Percentiles rank a stretch among this genome's conserved stretches.
Conservation (phyloP, 2,113 vertebrate genomes). For the Menidia beryllina region DNA sequence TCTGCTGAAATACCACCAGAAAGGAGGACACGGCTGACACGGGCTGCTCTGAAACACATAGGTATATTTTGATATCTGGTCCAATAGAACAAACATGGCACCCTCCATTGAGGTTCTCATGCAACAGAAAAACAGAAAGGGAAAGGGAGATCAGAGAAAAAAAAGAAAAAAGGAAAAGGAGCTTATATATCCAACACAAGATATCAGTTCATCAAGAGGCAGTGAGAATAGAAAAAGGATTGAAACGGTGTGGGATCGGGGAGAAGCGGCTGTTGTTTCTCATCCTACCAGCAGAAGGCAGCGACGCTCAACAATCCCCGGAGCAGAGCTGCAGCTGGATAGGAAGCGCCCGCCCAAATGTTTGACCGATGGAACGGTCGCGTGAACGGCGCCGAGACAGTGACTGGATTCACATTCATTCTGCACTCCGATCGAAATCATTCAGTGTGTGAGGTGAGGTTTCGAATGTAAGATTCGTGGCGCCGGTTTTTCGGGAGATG, state of each 20-base stretch:
- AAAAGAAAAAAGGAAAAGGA: constrained; percentile 2
- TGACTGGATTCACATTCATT: constrained; percentile 9
- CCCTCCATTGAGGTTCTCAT: constrained; percentile 80
- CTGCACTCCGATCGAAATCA: background rate
- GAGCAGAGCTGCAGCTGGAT: constrained; percentile 60
- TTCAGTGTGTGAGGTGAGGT: constrained; percentile 15
- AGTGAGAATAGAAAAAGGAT: constrained; percentile 65
- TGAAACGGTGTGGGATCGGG: constrained; percentile 1
- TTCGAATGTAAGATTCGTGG: too few species aligned
- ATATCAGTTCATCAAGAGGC: constrained; percentile 66
- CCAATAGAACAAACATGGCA: constrained; percentile 77
- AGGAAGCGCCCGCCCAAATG: constrained; percentile 54
- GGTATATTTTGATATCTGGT: constrained; percentile 79
- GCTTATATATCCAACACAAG: constrained; percentile 54
- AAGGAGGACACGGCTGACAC: constrained; percentile 51
- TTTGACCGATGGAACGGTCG: constrained; percentile 29
- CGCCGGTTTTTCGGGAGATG: too few species aligned
- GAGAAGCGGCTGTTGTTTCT: constrained; percentile 52
- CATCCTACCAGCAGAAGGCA: constrained; percentile 75
- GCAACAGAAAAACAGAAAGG: constrained; percentile 80
- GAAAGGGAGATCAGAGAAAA: background rate
- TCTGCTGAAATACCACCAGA: constrained; percentile 9
- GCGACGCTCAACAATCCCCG: constrained; percentile 60
- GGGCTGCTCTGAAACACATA: constrained; percentile 77
- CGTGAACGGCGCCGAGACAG: constrained; percentile 15